Evolutionary conservation across 2,113 vertebrate genomes (phyloP), one percentile per base, ranked within the genome.

Genomic region (Mirza zaza): DNA sequence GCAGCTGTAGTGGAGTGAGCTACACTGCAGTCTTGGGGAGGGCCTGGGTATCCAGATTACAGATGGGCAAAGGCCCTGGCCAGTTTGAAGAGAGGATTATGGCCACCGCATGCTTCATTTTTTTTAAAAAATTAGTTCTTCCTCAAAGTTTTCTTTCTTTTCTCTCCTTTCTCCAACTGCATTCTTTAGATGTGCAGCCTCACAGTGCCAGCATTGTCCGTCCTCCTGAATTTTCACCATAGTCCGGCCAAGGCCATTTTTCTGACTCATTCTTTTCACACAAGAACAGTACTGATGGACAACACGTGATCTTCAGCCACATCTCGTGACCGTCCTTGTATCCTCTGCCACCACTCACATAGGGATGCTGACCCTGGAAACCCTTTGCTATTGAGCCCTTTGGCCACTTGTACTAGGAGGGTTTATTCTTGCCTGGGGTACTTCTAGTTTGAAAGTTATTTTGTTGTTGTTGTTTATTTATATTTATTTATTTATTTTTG

Each of bases 151-250:
- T 20, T 48, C 55, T 90, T 18, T 85, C 71, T 80, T 70, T 48
- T 3, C 9, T 63, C 45, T 39, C 5, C 11, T 67, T 8, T 84
- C 20, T 65, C 36, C 5, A 18, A 32, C 59, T 77, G 20, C 39
- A 68, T 57, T 50, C 4, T 65, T 55, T 10, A 4, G 18, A 8
- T 2, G 5, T 39, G n/a, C 4, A 9, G 61, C 34, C 61, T 71
- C 61, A 12, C 34, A 5, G 25, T 0, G 0, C 32, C 10, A 34
- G 32, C 0, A 6, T 15, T 4, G 23, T 55, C 12, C 9, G 6
- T 34, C 39, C 21, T 36, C 52, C 71, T 45, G 21, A 6, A 27
- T 85, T 84, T 90, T 29, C 50, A 59, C 48, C 45, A 32, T 45
- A 23, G 55, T n/a, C 61, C 48, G 8, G 32, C 14, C 61, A 57